Conservation (phyloP, 2,888 invertebrate genomes). For the Tridacna gigas region DNA sequence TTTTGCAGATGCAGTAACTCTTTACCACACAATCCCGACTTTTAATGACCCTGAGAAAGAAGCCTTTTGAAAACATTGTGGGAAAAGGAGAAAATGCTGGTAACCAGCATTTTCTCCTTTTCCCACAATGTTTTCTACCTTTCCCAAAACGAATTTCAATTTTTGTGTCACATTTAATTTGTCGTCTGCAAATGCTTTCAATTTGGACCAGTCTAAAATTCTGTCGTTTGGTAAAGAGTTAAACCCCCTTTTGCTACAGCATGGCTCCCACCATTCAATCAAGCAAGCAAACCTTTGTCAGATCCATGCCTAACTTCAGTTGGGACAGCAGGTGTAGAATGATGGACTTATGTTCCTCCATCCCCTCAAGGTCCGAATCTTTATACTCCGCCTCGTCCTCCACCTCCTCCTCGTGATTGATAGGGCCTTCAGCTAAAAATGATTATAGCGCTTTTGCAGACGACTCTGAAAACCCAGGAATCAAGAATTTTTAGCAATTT, state of each 20-base stretch:
- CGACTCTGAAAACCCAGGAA: too few relatives aligned
- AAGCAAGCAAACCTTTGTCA: slow-evolving; percentile 84
- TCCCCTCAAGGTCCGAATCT: slow-evolving; percentile 82
- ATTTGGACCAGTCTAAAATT: too few relatives aligned
- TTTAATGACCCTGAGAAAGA: too few relatives aligned
- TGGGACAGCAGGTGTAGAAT: slow-evolving; percentile 86
- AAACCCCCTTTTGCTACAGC: too few relatives aligned
- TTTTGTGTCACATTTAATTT: too few relatives aligned
- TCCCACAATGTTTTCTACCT: background rate
- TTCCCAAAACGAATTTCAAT: background rate
- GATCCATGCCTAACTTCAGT: slow-evolving; percentile 86
- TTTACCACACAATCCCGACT: too few relatives aligned
- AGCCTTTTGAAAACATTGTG: too few relatives aligned
- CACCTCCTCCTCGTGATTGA: slow-evolving; percentile 82
- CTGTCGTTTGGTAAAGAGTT: too few relatives aligned
- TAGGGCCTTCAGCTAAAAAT: slow-evolving; percentile 54
- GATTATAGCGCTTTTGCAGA: background rate
- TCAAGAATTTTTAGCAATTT: too few relatives aligned
- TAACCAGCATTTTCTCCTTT: background rate
- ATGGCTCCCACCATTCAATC: too few relatives aligned
- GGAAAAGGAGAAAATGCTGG: background rate
- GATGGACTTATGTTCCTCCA: slow-evolving; percentile 85
- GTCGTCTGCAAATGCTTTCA: too few relatives aligned
- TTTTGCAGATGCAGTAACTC: too few relatives aligned
- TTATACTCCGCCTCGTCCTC: slow-evolving; percentile 81